Evolutionary conservation across 2,113 vertebrate genomes (phyloP).

Genomic region (Amblyopsis rosae): DNA sequence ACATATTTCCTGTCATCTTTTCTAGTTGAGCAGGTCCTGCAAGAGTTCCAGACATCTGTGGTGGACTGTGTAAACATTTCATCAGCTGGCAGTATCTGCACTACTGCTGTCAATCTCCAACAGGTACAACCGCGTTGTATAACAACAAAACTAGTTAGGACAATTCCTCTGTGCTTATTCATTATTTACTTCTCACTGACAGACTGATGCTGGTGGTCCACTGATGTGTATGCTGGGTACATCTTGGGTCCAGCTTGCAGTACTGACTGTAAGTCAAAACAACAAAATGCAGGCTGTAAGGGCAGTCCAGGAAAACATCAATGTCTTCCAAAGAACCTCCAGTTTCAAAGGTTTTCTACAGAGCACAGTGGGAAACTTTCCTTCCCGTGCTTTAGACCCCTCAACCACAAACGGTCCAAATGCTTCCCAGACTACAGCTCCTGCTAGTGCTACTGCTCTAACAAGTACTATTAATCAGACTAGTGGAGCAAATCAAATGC

Average conservation of each 20-base stretch:
- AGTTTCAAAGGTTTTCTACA: background rate
- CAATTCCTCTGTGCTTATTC: background rate
- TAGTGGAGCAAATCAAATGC: background rate
- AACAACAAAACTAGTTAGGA: background rate
- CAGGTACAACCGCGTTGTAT: slow-evolving; percentile 28
- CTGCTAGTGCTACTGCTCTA: too few relatives aligned
- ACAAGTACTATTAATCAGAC: background rate
- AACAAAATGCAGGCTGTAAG: background rate
- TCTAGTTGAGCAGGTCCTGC: slow-evolving; percentile 48
- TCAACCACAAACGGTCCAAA: background rate
- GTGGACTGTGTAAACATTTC: slow-evolving; percentile 27
- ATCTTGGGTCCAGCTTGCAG: slow-evolving; percentile 55
- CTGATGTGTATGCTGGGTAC: slow-evolving; percentile 48
- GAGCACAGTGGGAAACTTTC: background rate
- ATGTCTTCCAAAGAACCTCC: background rate
- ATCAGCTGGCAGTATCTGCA: slow-evolving; percentile 45
- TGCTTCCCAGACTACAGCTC: background rate
- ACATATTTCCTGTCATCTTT: background rate
- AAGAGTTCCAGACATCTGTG: slow-evolving; percentile 48
- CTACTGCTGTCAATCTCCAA: slow-evolving; percentile 21
- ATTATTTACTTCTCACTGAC: background rate
- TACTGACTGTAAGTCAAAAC: slow-evolving; percentile 24
- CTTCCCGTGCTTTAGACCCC: background rate
- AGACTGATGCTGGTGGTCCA: slow-evolving; percentile 54
- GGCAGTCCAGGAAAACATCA: background rate